phyloP scores from a whole-genome alignment of 2,888 invertebrate species.

The Caradrina kadenii region DNA sequence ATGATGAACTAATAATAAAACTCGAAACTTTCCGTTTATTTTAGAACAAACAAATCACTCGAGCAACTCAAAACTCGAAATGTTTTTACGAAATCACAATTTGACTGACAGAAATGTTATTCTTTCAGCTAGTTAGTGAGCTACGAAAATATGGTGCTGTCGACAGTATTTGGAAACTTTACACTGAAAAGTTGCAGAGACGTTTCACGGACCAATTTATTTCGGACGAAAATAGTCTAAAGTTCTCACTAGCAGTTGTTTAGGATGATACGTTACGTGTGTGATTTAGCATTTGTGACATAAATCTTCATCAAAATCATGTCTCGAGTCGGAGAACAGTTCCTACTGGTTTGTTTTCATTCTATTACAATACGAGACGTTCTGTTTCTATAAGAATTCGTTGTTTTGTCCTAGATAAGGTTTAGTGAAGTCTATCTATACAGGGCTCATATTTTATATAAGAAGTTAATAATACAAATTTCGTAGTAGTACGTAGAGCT shows the following conservation, averaged over 20 bases:
- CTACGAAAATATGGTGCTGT: constrained; percentile 82
- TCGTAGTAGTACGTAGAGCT: no score
- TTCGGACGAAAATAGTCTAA: constrained; percentile 78
- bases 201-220: constrained; percentile 76
- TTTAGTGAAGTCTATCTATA: no score
- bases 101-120: constrained; percentile 84
- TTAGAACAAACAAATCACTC: constrained; percentile 63
- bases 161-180: constrained; percentile 81
- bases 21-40: constrained; percentile 63
- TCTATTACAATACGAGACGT: constrained; percentile 22
- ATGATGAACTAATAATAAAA: constrained; percentile 49
- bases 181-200: constrained; percentile 85
- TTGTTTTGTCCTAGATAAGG: neutral
- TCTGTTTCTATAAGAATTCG: neutral
- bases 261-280: constrained; percentile 76
- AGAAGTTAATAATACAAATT: no score
- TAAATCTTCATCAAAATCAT: constrained; percentile 83
- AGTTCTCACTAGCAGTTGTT: constrained; percentile 67
- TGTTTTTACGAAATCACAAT: constrained; percentile 77
- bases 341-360: constrained; percentile 49
- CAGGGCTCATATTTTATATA: no score
- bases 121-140: constrained; percentile 78
- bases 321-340: constrained; percentile 52
- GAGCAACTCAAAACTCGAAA: constrained; percentile 70
- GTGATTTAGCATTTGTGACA: constrained; percentile 80